Evolutionary conservation across 2,888 invertebrate genomes (phyloP).

Genomic region (Pollenia labialis): DNA sequence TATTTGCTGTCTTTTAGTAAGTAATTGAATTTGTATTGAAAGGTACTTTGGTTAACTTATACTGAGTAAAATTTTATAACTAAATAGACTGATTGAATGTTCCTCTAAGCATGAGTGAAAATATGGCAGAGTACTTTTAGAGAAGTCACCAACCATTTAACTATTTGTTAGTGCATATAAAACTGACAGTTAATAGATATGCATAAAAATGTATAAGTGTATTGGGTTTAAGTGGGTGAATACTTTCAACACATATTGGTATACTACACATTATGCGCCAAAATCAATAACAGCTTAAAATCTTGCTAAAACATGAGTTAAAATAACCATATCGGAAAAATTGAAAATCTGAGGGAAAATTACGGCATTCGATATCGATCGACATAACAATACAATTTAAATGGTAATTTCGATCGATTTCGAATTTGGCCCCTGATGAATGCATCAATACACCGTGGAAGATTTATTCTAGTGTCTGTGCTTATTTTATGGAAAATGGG

Average conservation of each 20-base stretch:
- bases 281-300: neutral
- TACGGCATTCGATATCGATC: no score
- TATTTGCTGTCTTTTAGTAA: neutral
- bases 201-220: neutral
- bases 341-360: no score
- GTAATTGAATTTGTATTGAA: neutral
- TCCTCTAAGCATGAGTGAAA: neutral
- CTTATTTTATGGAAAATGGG: no score
- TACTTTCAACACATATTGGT: neutral
- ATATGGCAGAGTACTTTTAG: slow-evolving; percentile 17
- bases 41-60: neutral
- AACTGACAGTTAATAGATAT: slow-evolving; percentile 49
- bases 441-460: no score
- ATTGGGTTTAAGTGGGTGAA: slow-evolving; percentile 16
- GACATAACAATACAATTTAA: no score
- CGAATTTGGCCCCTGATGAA: no score
- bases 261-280: neutral
- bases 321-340: neutral
- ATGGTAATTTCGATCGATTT: no score
- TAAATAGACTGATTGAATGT: slow-evolving; percentile 48
- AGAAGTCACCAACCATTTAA: slow-evolving; percentile 44
- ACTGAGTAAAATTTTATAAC: neutral
- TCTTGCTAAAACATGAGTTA: neutral
- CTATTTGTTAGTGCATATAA: slow-evolving; percentile 20
- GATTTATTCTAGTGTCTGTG: no score